Evolutionary conservation across 2,888 invertebrate species (phyloP), one percentile per base, ranked within the genome.

Genomic region (Bembecia ichneumoniformis): DNA sequence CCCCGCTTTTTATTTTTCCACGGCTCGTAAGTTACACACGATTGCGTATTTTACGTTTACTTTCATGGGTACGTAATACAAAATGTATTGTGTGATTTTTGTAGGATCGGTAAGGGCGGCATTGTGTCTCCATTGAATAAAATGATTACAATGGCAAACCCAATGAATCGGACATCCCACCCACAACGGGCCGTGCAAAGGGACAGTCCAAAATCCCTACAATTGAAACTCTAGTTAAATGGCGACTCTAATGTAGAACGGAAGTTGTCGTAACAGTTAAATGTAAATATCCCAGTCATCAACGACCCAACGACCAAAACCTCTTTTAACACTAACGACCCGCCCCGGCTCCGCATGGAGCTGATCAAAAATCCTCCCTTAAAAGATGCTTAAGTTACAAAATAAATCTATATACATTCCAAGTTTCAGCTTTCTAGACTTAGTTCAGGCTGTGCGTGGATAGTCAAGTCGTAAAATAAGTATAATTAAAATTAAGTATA

Each of bases 101-200:
- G 60, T 74, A 72, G 77, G 76, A 68, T 74, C 59, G 74, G 72
- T 63, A 66, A 66, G 72, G 71, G 69, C 56, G 64, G 60, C 57
- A 74, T 77, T 74, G 74, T 73, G 74, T 73, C 55, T 61, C 65
- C 63, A 74, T 75, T 75, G 70, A 70, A 67, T 62, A 54, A 55
- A 36, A 58, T 47, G 56, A 58, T 57, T 53, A 80, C 77, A 80
- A 82, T 76, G 63, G 74, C 59, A 56, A 59, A 59, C 66, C 62
- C 71, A 66, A 70, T 70, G 69, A 70, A 71, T 67, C 63, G 71
- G 69, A 71, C 69, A 28, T 28, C 28, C 28, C 60, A 68, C 62
- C 40, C 14, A 69, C 66, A 64, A 64, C 64, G 64, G 44, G 71
- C 71, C 75, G 77, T 71, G 74, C 68, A 61, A 72, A 71, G 66